These are phyloP conservation scores for Ardeotis arabs DNA, from an alignment of 2,113 vertebrate genomes.

Conservation along the genomic window DNA sequence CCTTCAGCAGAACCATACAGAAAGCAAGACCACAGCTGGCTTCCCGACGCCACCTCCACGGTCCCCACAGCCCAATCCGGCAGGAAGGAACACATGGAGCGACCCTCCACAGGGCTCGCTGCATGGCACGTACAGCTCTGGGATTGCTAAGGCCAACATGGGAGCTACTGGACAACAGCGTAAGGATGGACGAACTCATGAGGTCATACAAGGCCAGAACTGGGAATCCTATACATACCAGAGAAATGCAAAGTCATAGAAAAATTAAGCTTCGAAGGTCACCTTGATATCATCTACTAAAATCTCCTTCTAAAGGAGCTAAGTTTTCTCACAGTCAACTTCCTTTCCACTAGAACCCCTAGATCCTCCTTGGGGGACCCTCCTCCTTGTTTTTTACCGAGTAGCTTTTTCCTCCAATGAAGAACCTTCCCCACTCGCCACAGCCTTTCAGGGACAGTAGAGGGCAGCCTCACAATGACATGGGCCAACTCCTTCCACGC, in stretches of 20 bases:
- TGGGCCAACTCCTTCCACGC: neutral
- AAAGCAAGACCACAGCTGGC: neutral
- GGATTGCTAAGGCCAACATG: neutral
- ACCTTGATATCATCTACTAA: neutral
- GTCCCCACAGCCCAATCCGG: neutral
- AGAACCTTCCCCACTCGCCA: neutral
- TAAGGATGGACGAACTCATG: too few species aligned
- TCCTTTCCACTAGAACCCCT: neutral
- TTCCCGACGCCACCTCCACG: accelerated
- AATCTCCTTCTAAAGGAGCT: neutral
- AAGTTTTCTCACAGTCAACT: neutral
- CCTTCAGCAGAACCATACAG: neutral
- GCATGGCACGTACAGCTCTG: neutral
- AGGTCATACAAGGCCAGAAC: neutral
- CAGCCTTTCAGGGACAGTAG: neutral
- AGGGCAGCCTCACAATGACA: neutral
- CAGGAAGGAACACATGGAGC: accelerated
- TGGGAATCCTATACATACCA: neutral
- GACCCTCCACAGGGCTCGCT: accelerated
- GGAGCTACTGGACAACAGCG: neutral
- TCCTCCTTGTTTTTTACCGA: neutral
- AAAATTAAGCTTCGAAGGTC: neutral
- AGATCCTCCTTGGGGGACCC: neutral
- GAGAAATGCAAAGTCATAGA: neutral
- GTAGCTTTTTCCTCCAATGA: neutral